phyloP scores from a whole-genome alignment of 2,113 vertebrate genomes.

The Semicossyphus pulcher region DNA sequence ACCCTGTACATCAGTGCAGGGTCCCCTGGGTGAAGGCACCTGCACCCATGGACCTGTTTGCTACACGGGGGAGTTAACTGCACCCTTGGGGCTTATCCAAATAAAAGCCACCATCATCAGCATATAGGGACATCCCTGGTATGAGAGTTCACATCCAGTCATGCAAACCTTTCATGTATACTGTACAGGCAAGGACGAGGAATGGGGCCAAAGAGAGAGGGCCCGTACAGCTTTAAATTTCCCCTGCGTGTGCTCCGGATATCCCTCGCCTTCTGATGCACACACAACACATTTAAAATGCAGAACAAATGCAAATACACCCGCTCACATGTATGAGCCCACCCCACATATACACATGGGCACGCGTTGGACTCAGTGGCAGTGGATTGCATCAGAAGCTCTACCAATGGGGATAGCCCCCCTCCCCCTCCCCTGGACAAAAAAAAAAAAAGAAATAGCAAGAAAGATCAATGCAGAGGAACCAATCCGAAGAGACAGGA shows the following conservation, averaged over 20 bases:
- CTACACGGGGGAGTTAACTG: background rate
- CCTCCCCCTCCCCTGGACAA: background rate
- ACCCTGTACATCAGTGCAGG: conserved; percentile 4
- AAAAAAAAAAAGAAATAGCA: background rate
- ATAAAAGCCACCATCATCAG: conserved; percentile 14
- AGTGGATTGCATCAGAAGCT: conserved; percentile 62
- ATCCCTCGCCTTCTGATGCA: conserved; percentile 4
- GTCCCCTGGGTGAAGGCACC: conserved; percentile 26
- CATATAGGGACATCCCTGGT: background rate
- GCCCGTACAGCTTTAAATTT: background rate
- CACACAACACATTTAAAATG: background rate
- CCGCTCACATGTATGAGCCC: conserved; percentile 1
- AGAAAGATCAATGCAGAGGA: conserved; percentile 23
- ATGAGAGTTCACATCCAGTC: background rate
- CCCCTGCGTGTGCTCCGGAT: background rate
- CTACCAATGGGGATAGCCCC: conserved; percentile 25
- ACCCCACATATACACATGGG: background rate
- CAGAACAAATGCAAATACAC: conserved; percentile 19
- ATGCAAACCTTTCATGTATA: background rate
- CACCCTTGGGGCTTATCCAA: conserved; percentile 3
- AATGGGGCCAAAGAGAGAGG: background rate
- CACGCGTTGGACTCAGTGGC: conserved; percentile 12
- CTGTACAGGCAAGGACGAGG: background rate
- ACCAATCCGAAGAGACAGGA: conserved; percentile 40
- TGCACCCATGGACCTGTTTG: background rate